Evolutionary conservation across 2,888 invertebrate species (phyloP), one percentile per base, ranked within the genome.

Genomic region (Lycaena phlaeas): DNA sequence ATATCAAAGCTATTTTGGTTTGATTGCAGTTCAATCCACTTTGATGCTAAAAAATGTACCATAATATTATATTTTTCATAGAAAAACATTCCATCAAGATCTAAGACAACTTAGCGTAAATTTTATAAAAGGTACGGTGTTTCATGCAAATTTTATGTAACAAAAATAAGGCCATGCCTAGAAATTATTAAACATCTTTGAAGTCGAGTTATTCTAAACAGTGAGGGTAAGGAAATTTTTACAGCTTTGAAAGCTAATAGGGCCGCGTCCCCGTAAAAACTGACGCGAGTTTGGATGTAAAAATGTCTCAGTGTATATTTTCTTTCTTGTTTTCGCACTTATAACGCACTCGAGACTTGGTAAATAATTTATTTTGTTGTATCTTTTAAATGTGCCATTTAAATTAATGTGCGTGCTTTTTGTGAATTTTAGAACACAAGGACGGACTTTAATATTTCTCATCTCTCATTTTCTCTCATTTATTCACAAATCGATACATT

Each of bases 171-270:
- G 40, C n/a, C 44, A 22, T 34, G 38, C 36, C 44, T 27, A 39
- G 44, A 45, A 49, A 44, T 46, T 49, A 48, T 51, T 46, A 45
- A 50, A 41, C 43, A 45, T 44, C 49, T 49, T 48, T 50, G 50
- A 50, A 46, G 50, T 49, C 49, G 43, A 49, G 44, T 49, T 44
- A 49, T 45, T 43, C 45, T 42, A 43, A 50, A 44, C 40, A 40
- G 41, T 44, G 46, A 48, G 49, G 52, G 52, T 43, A 38, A 43
- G 51, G 43, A 41, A 44, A 34, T 46, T 49, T 48, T 51, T 50
- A 53, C 46, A 50, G 43, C 48, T 51, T 49, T 46, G 43, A 42
- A 50, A 52, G 45, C 41, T 49, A 49, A 46, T 47, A 48, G 51
- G 46, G 45, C 44, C 38, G 37, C 42, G 44, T 36, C 41, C 41